A percentile compares a stretch with the other conserved stretches of the same genome.
phyloP scores from a whole-genome alignment of 2,113 vertebrate genomes.

The Myotis lucifugus region DNA sequence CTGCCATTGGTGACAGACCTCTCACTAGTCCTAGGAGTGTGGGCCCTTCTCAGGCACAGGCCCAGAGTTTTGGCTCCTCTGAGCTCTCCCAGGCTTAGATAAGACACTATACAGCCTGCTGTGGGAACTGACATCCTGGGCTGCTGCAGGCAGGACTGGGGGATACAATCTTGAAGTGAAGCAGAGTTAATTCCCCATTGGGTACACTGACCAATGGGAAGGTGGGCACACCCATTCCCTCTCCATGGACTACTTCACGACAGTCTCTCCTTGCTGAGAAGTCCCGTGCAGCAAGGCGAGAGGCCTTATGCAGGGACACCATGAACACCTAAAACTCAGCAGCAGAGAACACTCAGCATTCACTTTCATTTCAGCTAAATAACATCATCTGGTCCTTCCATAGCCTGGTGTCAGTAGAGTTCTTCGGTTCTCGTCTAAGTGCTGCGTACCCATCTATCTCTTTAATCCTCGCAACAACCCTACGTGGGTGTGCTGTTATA shows the following conservation, averaged over 20 bases:
- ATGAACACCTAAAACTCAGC: not conserved
- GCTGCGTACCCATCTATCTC: not conserved
- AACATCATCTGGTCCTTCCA: not conserved
- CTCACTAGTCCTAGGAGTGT: not conserved
- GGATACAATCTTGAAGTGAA: not conserved
- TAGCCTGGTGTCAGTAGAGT: not conserved
- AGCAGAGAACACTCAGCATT: not conserved
- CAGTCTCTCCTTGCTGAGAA: not conserved
- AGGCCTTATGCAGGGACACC: not conserved
- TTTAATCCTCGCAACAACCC: not conserved
- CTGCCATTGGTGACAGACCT: not conserved
- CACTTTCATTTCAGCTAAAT: not conserved
- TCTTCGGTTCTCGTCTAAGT: not conserved
- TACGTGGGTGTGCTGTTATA: not conserved
- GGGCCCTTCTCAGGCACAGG: not conserved
- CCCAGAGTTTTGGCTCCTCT: not conserved
- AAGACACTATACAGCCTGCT: not conserved
- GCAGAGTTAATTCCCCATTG: not conserved
- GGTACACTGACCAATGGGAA: not conserved
- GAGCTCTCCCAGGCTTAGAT: not conserved
- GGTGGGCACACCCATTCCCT: not conserved
- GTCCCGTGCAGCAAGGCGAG: not conserved
- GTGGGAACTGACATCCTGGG: not conserved
- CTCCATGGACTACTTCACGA: not conserved
- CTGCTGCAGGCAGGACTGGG: not conserved